Evolutionary conservation across 2,888 invertebrate genomes (phyloP).

Genomic region (Cepaea hortensis): DNA sequence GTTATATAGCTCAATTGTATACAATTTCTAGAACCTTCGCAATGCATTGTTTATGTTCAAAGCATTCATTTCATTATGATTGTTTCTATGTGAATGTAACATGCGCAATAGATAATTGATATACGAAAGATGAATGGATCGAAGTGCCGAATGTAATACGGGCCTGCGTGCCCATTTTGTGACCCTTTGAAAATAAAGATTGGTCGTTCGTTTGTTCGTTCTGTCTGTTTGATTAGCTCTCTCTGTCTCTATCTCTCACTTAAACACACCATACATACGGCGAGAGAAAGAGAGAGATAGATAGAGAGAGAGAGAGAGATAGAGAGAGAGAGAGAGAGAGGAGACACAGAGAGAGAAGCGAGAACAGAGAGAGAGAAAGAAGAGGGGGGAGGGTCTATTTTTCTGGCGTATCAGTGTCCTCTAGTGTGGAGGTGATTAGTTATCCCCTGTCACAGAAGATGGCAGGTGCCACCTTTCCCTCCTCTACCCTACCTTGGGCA

Average conservation of each 20-base stretch:
- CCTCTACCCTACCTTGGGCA: background rate
- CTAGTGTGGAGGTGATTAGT: background rate
- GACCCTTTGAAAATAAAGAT: no score
- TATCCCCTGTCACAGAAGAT: background rate
- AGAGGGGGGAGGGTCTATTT: background rate
- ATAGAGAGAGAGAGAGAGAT: background rate
- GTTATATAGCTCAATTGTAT: background rate
- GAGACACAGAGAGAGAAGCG: background rate
- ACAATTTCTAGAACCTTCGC: background rate
- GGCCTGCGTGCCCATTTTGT: no score
- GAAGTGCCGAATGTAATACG: no score
- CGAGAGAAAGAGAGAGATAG: background rate
- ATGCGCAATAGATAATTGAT: no score
- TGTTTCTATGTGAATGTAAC: no score
- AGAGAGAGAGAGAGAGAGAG: background rate
- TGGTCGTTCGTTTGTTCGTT: no score
- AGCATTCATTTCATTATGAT: no score
- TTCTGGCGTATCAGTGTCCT: background rate
- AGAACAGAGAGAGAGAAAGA: background rate
- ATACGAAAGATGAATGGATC: no score
- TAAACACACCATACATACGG: no score
- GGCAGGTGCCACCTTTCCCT: background rate
- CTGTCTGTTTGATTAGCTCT: no score
- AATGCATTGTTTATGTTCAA: background rate
- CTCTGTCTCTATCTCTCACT: no score